These are phyloP conservation scores for Drosophila watanabei DNA, from an alignment of 1,140 invertebrate species.

Conservation along the genomic window DNA sequence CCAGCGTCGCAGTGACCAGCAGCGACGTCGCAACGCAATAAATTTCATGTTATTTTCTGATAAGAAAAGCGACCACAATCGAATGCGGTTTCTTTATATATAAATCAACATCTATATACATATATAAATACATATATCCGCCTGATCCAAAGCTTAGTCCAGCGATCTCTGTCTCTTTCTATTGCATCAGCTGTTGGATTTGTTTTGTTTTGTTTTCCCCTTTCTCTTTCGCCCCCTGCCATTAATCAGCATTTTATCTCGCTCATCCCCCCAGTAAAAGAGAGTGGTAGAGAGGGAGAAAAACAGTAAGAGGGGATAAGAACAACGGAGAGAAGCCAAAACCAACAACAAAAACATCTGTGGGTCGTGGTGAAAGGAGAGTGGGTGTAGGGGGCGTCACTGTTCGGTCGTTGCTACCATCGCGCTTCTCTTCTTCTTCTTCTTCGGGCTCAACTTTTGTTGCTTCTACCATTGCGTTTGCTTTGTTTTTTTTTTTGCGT, in stretches of 20 bases:
- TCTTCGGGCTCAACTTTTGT: slow-evolving; percentile 13
- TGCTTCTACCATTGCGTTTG: slow-evolving; percentile 16
- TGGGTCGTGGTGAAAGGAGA: slow-evolving; percentile 2
- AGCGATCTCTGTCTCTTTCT: slow-evolving; percentile 34
- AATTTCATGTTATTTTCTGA: slow-evolving; percentile 71
- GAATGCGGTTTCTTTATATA: slow-evolving; percentile 16
- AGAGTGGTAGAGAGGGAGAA: slow-evolving; percentile 5
- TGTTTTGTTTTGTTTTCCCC: slow-evolving; percentile 32
- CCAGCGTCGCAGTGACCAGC: slow-evolving; percentile 25
- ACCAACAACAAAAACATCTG: slow-evolving; percentile 24
- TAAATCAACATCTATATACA: not conserved
- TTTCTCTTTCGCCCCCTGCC: slow-evolving; percentile 11
- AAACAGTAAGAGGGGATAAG: slow-evolving; percentile 9
- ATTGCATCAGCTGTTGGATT: slow-evolving; percentile 62
- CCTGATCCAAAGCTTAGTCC: slow-evolving; percentile 18
- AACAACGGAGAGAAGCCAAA: slow-evolving; percentile 21
- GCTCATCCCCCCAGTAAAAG: slow-evolving; percentile 4
- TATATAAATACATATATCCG: not conserved
- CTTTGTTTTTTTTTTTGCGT: slow-evolving; percentile 8
- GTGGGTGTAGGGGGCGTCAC: slow-evolving; percentile 2
- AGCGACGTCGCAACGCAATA: slow-evolving; percentile 66
- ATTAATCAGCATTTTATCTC: slow-evolving; percentile 50
- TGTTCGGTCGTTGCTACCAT: slow-evolving; percentile 41
- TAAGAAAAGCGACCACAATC: slow-evolving; percentile 54
- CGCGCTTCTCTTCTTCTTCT: slow-evolving; percentile 3